A percentile compares a stretch with the other conserved stretches of the same genome.
phyloP scores from a whole-genome alignment of 92 coral and sea anemone species.

The Phenganax marumi region DNA sequence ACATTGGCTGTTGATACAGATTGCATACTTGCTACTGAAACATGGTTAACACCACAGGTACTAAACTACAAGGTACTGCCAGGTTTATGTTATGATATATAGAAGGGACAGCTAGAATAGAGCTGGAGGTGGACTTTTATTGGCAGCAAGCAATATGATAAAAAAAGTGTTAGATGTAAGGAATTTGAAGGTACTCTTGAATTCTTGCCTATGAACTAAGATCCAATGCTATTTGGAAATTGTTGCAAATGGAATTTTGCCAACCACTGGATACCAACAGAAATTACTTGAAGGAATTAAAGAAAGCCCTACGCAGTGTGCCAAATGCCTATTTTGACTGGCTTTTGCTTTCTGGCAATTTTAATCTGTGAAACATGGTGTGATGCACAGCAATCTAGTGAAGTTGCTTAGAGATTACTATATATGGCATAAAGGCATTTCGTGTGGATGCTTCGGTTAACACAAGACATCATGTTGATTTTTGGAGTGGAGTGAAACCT shows the following conservation, averaged over 20 bases:
- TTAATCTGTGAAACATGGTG: slow-evolving; percentile 4
- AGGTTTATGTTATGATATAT: slow-evolving; percentile 61
- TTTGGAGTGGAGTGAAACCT: slow-evolving; percentile 64
- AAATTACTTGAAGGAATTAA: background rate
- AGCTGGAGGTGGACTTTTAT: slow-evolving; percentile 46
- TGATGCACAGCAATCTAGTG: background rate
- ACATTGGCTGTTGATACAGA: slow-evolving; percentile 47
- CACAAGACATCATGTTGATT: slow-evolving; percentile 61
- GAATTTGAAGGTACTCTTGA: background rate
- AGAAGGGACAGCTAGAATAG: slow-evolving; percentile 56
- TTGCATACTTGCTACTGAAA: slow-evolving; percentile 48
- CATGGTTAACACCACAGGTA: slow-evolving; percentile 53
- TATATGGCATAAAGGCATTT: background rate
- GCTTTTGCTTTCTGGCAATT: no score
- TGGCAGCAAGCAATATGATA: background rate
- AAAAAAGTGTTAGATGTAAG: background rate
- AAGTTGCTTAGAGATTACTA: no score
- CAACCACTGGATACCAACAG: background rate
- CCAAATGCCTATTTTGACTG: no score
- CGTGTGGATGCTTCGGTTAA: slow-evolving; percentile 46
- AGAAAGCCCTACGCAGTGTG: no score
- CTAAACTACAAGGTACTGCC: no score
- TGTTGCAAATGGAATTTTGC: background rate
- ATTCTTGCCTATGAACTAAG: background rate
- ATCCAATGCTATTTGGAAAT: background rate